These are phyloP conservation scores for Leucopsar rothschildi DNA, from an alignment of 2,113 vertebrate species.

Conservation along the genomic window DNA sequence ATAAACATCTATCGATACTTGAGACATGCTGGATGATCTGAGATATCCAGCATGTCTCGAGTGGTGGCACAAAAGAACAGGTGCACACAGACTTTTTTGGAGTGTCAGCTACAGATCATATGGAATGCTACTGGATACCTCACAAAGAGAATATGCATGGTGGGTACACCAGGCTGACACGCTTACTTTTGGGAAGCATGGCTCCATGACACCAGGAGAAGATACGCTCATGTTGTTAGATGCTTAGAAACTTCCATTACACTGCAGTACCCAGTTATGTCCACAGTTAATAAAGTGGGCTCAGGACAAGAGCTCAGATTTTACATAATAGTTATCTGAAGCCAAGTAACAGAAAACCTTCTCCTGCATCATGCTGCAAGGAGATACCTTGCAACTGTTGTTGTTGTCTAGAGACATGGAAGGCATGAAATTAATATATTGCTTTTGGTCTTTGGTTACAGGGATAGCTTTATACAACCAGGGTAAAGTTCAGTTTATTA, in stretches of 20 bases:
- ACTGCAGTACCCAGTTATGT: not conserved
- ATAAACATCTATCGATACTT: not conserved
- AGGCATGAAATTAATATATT: not conserved
- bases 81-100: not conserved
- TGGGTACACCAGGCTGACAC: not conserved
- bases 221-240: not conserved
- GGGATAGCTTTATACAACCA: not conserved
- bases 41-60: not conserved
- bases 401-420: not conserved
- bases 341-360: not conserved
- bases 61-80: too few species aligned
- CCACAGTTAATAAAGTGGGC: not conserved
- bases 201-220: not conserved
- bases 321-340: not conserved
- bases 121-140: not conserved
- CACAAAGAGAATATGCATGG: not conserved
- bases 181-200: not conserved
- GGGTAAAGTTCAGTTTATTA: not conserved
- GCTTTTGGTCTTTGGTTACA: not conserved
- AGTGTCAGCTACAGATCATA: not conserved
- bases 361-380: not conserved
- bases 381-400: not conserved
- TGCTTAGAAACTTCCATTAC: not conserved
- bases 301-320: not conserved
- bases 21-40: accelerated